phyloP scores from a whole-genome alignment of 2,113 vertebrate species.

The Ia io region DNA sequence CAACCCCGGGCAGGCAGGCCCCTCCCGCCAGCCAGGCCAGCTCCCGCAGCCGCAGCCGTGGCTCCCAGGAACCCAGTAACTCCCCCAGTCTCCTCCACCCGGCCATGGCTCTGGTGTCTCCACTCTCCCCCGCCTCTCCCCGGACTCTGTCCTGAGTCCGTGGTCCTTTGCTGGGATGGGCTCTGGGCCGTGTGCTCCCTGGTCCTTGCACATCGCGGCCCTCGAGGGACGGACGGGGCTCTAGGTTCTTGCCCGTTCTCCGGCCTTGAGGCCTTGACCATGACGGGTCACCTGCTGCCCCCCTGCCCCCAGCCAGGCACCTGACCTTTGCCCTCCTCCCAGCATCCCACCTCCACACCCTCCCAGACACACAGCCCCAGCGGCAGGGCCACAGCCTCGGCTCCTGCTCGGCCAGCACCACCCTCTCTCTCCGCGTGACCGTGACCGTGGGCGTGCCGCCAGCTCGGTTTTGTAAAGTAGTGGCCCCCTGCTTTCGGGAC shows the following conservation, averaged over 20 bases:
- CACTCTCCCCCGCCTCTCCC: no score
- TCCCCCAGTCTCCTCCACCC: no score
- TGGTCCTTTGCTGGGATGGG: no score
- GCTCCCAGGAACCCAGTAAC: no score
- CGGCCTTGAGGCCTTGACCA: not conserved
- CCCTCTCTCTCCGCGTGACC: not conserved
- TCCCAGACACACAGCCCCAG: not conserved
- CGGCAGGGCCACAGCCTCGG: not conserved
- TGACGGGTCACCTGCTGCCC: not conserved
- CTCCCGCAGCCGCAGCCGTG: no score
- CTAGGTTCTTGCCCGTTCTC: not conserved
- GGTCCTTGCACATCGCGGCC: no score
- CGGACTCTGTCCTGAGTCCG: no score
- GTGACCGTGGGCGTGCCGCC: not conserved
- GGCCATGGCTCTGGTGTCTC: no score
- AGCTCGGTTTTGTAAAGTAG: not conserved
- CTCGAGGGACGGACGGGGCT: rapidly evolving
- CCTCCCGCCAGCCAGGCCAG: no score
- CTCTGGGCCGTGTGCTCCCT: no score
- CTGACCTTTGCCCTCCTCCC: no score
- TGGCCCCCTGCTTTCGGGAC: not conserved
- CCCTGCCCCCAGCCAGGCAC: rapidly evolving
- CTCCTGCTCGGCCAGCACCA: not conserved
- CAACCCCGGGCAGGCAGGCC: no score
- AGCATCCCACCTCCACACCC: rapidly evolving